These are phyloP conservation scores for Paracyclopina nana DNA, from an alignment of 1,140 invertebrate species.

Conservation along the genomic window DNA sequence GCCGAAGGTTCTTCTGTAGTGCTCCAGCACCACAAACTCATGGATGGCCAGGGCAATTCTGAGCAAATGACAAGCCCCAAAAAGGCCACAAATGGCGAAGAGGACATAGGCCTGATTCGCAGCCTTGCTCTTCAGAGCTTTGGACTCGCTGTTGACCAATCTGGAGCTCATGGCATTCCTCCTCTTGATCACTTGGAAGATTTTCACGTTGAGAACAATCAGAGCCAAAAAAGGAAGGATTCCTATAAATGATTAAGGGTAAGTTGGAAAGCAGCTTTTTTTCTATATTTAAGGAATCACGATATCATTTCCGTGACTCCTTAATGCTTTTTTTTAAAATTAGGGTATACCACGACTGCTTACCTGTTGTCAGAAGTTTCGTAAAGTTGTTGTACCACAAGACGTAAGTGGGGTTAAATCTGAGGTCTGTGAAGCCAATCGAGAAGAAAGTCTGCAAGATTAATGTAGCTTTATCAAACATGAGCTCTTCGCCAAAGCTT, in stretches of 20 bases:
- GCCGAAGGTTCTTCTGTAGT: not conserved
- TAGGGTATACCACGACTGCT: not conserved
- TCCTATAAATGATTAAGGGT: not conserved
- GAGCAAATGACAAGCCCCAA: not conserved
- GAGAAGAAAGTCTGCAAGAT: no score
- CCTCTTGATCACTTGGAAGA: not conserved
- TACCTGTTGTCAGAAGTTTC: not conserved
- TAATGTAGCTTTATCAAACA: no score
- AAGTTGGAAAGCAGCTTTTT: not conserved
- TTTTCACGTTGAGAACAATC: not conserved
- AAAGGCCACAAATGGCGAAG: not conserved
- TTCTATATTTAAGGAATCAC: not conserved
- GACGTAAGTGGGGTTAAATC: not conserved
- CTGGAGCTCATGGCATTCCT: not conserved
- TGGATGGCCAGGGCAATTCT: not conserved
- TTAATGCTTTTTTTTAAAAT: not conserved
- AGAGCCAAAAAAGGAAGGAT: not conserved
- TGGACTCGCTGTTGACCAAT: not conserved
- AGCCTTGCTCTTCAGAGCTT: not conserved
- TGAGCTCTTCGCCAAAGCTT: no score
- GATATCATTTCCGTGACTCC: not conserved
- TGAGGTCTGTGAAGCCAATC: no score
- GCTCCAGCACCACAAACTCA: not conserved
- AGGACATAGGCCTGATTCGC: not conserved
- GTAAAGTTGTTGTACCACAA: constrained; percentile 1